phyloP scores from a whole-genome alignment of 35 echinoderm and acorn worm genomes.

The Ptychodera flava region DNA sequence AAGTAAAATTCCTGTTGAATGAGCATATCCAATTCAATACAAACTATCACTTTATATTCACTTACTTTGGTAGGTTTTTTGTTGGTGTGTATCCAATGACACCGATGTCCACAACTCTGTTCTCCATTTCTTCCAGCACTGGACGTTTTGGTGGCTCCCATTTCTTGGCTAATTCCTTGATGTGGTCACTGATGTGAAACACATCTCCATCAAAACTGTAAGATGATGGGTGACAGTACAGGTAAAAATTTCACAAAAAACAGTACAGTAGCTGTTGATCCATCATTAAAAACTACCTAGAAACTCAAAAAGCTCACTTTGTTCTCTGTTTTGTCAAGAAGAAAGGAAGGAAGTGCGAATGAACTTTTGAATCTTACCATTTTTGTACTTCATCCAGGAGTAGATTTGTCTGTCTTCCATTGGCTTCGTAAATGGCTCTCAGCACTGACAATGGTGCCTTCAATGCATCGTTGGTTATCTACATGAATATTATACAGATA shows the following conservation, averaged over 20 bases:
- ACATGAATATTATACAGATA: no score
- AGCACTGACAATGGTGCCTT: conserved; percentile 65
- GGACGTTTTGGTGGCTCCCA: conserved; percentile 47
- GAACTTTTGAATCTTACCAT: conserved; percentile 35
- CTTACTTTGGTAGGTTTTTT: conserved; percentile 20
- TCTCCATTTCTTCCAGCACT: conserved; percentile 31
- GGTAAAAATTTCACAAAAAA: no score
- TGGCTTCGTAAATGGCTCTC: conserved; percentile 81
- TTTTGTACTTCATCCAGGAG: conserved; percentile 64
- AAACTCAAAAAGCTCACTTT: neutral
- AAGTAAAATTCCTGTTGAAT: no score
- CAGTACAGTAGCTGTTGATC: no score
- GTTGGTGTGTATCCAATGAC: conserved; percentile 24
- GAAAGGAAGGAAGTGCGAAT: neutral
- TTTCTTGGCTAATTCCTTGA: conserved; percentile 54
- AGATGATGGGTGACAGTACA: neutral
- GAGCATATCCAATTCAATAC: no score
- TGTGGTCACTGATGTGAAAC: conserved; percentile 51
- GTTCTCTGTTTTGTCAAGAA: neutral
- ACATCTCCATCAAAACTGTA: conserved; percentile 27
- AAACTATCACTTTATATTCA: no score
- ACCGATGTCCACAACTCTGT: conserved; percentile 39
- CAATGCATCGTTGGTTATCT: conserved; percentile 86
- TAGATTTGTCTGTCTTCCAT: conserved; percentile 54
- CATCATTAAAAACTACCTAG: no score